phyloP scores from a whole-genome alignment of 2,113 vertebrate species.

The Osmerus mordax region DNA sequence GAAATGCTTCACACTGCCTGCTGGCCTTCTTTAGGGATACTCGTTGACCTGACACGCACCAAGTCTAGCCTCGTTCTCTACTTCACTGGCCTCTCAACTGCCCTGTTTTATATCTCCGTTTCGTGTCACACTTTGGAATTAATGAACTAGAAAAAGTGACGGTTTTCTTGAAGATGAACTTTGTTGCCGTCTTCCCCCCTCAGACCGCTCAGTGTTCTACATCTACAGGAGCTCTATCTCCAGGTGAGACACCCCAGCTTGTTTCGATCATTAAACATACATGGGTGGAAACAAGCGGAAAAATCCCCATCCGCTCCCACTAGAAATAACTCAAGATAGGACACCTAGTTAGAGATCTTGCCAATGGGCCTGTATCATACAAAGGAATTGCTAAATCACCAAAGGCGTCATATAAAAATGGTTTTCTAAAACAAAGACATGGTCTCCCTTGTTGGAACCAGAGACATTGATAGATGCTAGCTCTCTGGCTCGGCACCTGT shows the following conservation, averaged over 20 bases:
- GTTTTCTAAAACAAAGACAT: conserved; percentile 27
- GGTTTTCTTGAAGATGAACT: background rate
- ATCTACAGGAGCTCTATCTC: background rate
- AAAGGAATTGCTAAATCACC: conserved; percentile 41
- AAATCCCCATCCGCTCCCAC: conserved; percentile 45
- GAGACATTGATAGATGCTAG: conserved; percentile 17
- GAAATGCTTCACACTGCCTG: conserved; percentile 49
- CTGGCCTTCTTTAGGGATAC: conserved; percentile 52
- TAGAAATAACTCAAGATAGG: conserved; percentile 52
- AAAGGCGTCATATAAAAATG: conserved; percentile 25
- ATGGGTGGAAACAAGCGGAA: conserved; percentile 44
- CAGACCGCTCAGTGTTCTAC: background rate
- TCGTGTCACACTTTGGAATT: no score
- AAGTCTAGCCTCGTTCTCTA: conserved; percentile 29
- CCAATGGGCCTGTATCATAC: conserved; percentile 47
- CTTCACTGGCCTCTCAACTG: conserved; percentile 12
- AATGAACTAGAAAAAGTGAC: no score
- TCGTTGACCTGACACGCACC: conserved; percentile 53
- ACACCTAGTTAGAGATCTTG: conserved; percentile 34
- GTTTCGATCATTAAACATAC: conserved; percentile 40
- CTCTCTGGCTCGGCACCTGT: conserved; percentile 21
- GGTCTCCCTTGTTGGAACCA: conserved; percentile 31
- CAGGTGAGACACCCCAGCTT: conserved; percentile 48
- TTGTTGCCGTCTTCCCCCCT: background rate
- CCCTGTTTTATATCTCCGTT: conserved; percentile 30